These are phyloP conservation scores for Pterostichus niger DNA, from an alignment of 2,888 invertebrate species.

Conservation along the genomic window DNA sequence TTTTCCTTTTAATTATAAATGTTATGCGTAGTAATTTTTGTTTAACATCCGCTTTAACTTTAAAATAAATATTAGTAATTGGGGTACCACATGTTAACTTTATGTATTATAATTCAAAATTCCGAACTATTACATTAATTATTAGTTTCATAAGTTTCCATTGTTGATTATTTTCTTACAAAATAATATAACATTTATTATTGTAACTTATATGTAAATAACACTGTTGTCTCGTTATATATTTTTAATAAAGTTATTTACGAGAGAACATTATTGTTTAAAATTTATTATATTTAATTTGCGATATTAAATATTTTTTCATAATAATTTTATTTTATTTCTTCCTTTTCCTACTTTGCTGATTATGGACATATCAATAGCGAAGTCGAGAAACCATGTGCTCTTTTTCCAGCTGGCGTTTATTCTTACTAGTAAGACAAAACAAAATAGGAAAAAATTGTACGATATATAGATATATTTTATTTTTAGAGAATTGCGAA, in stretches of 20 bases:
- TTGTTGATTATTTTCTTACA: constrained; percentile 48
- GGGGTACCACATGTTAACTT: background rate
- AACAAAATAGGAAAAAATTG: no score
- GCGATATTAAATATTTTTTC: background rate
- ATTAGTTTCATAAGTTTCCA: background rate
- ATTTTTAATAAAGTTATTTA: constrained; percentile 57
- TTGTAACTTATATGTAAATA: constrained; percentile 52
- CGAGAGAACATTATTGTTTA: constrained; percentile 18
- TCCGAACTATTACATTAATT: background rate
- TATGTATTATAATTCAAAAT: background rate
- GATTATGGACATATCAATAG: no score
- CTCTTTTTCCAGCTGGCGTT: no score
- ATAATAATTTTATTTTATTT: no score
- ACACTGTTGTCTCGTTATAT: constrained; percentile 60
- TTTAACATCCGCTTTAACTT: background rate
- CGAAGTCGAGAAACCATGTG: no score
- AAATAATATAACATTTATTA: constrained; percentile 37
- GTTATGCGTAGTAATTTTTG: background rate
- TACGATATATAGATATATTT: no score
- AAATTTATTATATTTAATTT: background rate
- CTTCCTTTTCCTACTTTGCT: no score
- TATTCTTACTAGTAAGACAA: no score
- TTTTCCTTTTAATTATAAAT: constrained; percentile 19
- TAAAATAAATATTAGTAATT: background rate
- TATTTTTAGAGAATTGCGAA: no score